Evolutionary conservation across 1,140 invertebrate species (phyloP).

Genomic region (Nymphalis io): DNA sequence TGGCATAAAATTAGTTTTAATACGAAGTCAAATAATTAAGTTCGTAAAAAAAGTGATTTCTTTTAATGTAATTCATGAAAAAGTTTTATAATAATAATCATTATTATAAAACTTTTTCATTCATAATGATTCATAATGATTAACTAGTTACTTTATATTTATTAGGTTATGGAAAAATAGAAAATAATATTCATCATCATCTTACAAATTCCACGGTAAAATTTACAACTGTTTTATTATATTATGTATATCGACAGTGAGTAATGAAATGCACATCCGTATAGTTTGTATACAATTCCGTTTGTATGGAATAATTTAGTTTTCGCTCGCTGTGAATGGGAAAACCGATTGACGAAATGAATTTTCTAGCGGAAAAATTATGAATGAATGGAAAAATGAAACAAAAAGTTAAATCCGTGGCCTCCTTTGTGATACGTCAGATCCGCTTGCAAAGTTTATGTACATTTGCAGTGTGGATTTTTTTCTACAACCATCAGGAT

Average conservation of each 20-base stretch:
- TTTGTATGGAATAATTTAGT: slow-evolving; percentile 29
- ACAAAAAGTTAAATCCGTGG: slow-evolving; percentile 21
- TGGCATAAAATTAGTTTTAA: no score
- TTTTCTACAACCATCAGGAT: slow-evolving; percentile 33
- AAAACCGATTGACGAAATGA: slow-evolving; percentile 33
- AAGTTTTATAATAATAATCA: no score
- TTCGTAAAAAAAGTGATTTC: no score
- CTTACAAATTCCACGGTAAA: slow-evolving; percentile 20
- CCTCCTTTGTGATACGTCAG: slow-evolving; percentile 3
- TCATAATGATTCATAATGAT: no score
- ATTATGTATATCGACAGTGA: slow-evolving; percentile 14
- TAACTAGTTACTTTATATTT: neutral
- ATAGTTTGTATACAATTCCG: slow-evolving; percentile 24
- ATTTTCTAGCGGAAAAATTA: slow-evolving; percentile 22
- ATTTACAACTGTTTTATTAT: slow-evolving; percentile 15
- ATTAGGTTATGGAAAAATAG: slow-evolving; percentile 19
- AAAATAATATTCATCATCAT: slow-evolving; percentile 14
- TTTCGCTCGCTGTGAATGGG: slow-evolving; percentile 20
- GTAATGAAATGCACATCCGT: slow-evolving; percentile 29
- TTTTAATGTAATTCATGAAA: no score
- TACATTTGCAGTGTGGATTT: slow-evolving; percentile 37
- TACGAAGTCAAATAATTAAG: no score
- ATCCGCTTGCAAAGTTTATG: slow-evolving; percentile 33
- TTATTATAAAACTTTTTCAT: no score
- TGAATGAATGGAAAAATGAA: slow-evolving; percentile 28